These are phyloP conservation scores for Hirudinaria manillensis DNA, from an alignment of 2,888 invertebrate genomes.

Conservation along the genomic window DNA sequence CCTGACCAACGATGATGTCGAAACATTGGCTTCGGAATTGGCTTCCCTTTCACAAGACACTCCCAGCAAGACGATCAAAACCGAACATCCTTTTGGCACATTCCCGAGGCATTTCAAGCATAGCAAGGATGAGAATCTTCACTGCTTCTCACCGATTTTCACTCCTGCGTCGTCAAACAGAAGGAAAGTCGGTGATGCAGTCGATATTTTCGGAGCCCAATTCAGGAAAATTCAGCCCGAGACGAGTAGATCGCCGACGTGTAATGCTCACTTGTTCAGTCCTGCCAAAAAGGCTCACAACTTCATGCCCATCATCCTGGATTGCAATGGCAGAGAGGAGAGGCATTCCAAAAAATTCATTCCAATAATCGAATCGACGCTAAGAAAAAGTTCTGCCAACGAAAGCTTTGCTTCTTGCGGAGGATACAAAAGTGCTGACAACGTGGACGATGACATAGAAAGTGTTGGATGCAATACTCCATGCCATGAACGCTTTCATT, in stretches of 20 bases:
- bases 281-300: constrained; percentile 1
- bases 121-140: background rate
- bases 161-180: background rate
- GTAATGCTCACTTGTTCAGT: background rate
- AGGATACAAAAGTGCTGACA: constrained; percentile 35
- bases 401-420: constrained; percentile 10
- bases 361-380: background rate
- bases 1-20: constrained; percentile 17
- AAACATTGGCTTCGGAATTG: constrained; percentile 3
- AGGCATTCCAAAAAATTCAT: background rate
- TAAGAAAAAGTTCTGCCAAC: background rate
- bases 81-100: constrained; percentile 14
- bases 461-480: constrained; percentile 18
- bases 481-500: too few relatives aligned
- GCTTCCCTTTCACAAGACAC: background rate
- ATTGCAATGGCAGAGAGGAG: background rate
- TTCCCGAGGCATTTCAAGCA: constrained; percentile 13
- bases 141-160: background rate
- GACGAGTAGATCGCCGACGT: background rate
- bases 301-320: constrained; percentile 11
- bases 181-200: background rate
- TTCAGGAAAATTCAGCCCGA: constrained; percentile 3
- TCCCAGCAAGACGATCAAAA: background rate
- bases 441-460: constrained; percentile 35
- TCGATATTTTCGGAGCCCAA: background rate